Evolutionary conservation across 2,888 invertebrate genomes (phyloP).

Genomic region (Pollenia labialis): DNA sequence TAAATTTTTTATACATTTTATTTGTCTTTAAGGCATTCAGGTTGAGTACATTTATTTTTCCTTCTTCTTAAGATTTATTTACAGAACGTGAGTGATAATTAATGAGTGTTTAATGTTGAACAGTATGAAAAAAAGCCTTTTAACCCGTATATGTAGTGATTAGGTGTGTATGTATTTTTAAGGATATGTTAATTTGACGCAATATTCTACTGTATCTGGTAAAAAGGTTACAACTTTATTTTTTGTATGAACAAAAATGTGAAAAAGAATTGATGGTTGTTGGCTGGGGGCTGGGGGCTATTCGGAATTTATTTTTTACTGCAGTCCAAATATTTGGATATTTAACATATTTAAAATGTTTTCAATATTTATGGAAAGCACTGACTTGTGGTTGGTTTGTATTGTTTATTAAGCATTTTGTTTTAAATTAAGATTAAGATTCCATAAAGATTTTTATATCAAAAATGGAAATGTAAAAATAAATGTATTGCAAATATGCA

Average conservation of each 20-base stretch:
- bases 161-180: conserved; percentile 39
- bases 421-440: too few relatives aligned
- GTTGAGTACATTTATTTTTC: conserved; percentile 59
- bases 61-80: conserved; percentile 69
- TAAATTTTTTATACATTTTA: conserved; percentile 39
- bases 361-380: background rate
- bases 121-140: conserved; percentile 49
- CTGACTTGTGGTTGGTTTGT: too few relatives aligned
- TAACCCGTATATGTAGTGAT: conserved; percentile 10
- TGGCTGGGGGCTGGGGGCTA: background rate
- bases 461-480: too few relatives aligned
- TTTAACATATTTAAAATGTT: background rate
- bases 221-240: conserved; percentile 63
- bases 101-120: conserved; percentile 72
- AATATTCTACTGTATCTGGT: conserved; percentile 38
- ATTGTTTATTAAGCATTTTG: too few relatives aligned
- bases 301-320: background rate
- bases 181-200: conserved; percentile 72
- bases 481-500: too few relatives aligned
- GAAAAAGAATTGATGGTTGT: conserved; percentile 27
- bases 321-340: background rate
- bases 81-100: conserved; percentile 73
- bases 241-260: conserved; percentile 29
- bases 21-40: conserved; percentile 60
- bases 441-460: too few relatives aligned